A percentile compares a stretch with the other conserved stretches of the same genome.
phyloP scores from a whole-genome alignment of 2,797 vertebrate species.

The Allobates femoralis region DNA sequence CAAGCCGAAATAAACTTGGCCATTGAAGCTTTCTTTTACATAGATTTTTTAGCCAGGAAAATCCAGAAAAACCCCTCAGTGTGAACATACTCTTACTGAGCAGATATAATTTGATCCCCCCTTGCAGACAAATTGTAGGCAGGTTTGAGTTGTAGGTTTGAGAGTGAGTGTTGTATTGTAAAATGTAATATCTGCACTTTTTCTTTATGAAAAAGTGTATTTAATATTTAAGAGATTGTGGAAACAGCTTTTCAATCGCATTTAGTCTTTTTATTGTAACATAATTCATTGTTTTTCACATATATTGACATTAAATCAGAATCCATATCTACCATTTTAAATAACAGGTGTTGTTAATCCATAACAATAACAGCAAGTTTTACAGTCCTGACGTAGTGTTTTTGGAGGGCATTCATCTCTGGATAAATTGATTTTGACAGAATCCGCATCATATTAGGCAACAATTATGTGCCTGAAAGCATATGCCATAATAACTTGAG shows the following conservation, averaged over 20 bases:
- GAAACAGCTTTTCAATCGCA: background rate
- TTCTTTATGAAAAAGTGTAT: too few relatives aligned
- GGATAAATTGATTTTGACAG: constrained; percentile 5
- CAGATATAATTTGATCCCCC: too few relatives aligned
- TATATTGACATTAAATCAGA: background rate
- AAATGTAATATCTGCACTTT: too few relatives aligned
- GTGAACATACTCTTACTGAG: too few relatives aligned
- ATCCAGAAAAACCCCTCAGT: too few relatives aligned
- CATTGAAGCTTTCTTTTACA: too few relatives aligned
- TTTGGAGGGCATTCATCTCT: constrained; percentile 2
- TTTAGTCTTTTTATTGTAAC: background rate
- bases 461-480: constrained; percentile 6
- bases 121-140: too few relatives aligned
- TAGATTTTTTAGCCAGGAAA: too few relatives aligned
- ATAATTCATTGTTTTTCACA: background rate
- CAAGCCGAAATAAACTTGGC: too few relatives aligned
- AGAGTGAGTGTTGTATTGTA: too few relatives aligned
- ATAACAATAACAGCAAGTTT: background rate
- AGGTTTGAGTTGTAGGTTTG: too few relatives aligned
- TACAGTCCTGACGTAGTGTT: background rate
- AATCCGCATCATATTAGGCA: background rate
- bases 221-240: background rate
- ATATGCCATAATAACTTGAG: background rate
- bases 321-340: background rate
- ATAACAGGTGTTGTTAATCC: background rate